Percentiles rank a stretch among this genome's conserved stretches.
phyloP scores from a whole-genome alignment of 2,888 invertebrate species.

The Cinara cedri region DNA sequence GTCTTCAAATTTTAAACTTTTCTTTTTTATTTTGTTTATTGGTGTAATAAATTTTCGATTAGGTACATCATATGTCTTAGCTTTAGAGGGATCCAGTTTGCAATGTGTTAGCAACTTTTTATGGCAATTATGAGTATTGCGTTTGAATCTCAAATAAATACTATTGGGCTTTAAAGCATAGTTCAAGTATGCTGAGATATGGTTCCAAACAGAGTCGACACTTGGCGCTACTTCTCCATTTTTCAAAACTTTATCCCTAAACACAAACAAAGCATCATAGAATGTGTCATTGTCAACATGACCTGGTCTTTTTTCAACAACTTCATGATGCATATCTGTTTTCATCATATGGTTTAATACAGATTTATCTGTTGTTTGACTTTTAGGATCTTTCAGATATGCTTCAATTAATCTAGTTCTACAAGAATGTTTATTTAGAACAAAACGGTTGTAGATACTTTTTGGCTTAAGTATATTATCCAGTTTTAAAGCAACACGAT shows the following conservation, averaged over 20 bases:
- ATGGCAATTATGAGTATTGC: slow-evolving; percentile 41
- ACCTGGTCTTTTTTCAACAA: slow-evolving; percentile 35
- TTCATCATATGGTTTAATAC: slow-evolving; percentile 40
- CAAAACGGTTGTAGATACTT: slow-evolving; percentile 52
- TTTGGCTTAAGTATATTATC: slow-evolving; percentile 45
- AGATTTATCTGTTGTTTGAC: slow-evolving; percentile 33
- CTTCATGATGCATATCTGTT: slow-evolving; percentile 23
- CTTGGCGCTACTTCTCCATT: slow-evolving; percentile 49
- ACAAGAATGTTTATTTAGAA: slow-evolving; percentile 50
- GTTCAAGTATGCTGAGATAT: slow-evolving; percentile 45
- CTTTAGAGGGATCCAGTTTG: slow-evolving; percentile 35
- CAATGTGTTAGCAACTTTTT: slow-evolving; percentile 43
- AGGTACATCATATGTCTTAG: slow-evolving; percentile 20
- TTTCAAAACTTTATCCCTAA: slow-evolving; percentile 41
- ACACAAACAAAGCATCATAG: slow-evolving; percentile 37
- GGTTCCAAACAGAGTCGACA: slow-evolving; percentile 34
- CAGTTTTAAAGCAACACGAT: slow-evolving; percentile 38
- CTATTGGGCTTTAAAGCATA: slow-evolving; percentile 47
- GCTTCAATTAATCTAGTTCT: slow-evolving; percentile 45
- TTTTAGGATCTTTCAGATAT: slow-evolving; percentile 40
- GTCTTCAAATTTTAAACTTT: slow-evolving; percentile 49
- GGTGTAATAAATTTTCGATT: slow-evolving; percentile 9
- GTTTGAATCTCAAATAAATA: slow-evolving; percentile 51
- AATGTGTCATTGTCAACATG: slow-evolving; percentile 49
- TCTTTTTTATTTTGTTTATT: slow-evolving; percentile 37